Base-by-base conservation (phyloP, 2,888 invertebrate genomes). In the Lissonota sp. region DNA sequence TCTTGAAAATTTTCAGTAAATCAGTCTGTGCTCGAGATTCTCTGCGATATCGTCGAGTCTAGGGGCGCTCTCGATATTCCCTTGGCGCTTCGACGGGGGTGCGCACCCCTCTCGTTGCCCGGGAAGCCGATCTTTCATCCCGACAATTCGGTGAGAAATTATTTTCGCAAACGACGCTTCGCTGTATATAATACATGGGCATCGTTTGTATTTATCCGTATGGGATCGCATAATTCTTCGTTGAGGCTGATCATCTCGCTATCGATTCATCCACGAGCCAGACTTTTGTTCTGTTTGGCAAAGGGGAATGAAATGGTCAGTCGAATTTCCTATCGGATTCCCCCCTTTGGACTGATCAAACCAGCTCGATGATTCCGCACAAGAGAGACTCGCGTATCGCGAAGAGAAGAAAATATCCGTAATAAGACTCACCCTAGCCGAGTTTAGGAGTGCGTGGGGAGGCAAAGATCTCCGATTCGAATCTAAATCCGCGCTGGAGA, bases 401-500 rank as follows among this genome's bases (percentile, higher is more conserved):
- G n/a, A 62, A 49, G 66, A 51, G 39, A 72, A 14, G 37, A 42
- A 26, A 26, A 26, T 26, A 26, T 26, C 26, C 26, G 26, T 49
- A 49, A 58, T 49, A 46, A 55, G 64, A 8, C 49, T 58, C 16
- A 60, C 16, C 42, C 42, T 12, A 51, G 3, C 26, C 26, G 26
- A 2, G 26, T 26, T 26, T 26, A 51, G 55, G 44, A 14, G 66
- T 51, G 66, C 72, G 40, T 12, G 44, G 62, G 69, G 70, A 73
- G 79, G 76, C 57, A 67, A 62, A 79, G 70, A 75, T 73, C 79
- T 69, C 77, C 74, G 87, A 88, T 88, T 84, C 83, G 79, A 88
- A 87, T 91, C 87, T 89, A 90, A 91, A 91, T 90, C 90, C 87
- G 70, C 8, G 44, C 46, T 26, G 63, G 57, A 42, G 63, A 26